These are phyloP conservation scores for Scaptomyza parva DNA, from an alignment of 2,888 invertebrate genomes.

Conservation along the genomic window DNA sequence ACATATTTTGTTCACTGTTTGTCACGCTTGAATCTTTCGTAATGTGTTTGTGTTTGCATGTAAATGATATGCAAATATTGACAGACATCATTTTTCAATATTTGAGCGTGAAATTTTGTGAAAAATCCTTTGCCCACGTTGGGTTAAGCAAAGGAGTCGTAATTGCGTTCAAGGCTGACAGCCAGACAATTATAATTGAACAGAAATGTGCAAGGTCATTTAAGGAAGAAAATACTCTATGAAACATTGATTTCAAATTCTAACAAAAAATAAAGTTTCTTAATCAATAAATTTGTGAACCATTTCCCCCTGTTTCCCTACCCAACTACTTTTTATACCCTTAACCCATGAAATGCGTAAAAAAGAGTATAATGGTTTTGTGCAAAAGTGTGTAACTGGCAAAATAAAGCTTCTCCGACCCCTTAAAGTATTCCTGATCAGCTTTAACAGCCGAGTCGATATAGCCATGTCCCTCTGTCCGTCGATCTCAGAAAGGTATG, in stretches of 20 bases:
- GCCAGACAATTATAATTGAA: constrained; percentile 1
- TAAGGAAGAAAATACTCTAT: background rate
- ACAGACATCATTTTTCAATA: constrained; percentile 78
- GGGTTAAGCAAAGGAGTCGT: constrained; percentile 49
- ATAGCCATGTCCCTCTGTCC: too few species aligned
- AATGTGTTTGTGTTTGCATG: constrained; percentile 5
- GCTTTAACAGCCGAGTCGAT: too few species aligned
- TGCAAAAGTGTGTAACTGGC: too few species aligned
- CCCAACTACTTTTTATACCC: too few species aligned
- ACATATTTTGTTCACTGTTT: constrained; percentile 2
- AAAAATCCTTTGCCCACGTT: constrained; percentile 3
- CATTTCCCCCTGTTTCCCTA: constrained; percentile 17
- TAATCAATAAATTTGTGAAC: too few species aligned
- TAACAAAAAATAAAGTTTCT: too few species aligned
- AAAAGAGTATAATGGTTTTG: too few species aligned
- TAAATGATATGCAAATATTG: constrained; percentile 78
- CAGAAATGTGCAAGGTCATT: constrained; percentile 33
- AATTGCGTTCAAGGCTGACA: constrained; percentile 39
- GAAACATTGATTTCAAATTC: too few species aligned
- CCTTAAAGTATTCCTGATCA: too few species aligned
- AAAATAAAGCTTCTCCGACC: too few species aligned
- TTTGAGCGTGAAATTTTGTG: constrained; percentile 62
- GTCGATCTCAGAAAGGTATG: too few species aligned
- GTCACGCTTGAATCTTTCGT: constrained; percentile 44
- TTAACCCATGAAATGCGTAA: too few species aligned